These are phyloP conservation scores for Adineta ricciae DNA, from an alignment of 2,888 invertebrate genomes.

Conservation along the genomic window DNA sequence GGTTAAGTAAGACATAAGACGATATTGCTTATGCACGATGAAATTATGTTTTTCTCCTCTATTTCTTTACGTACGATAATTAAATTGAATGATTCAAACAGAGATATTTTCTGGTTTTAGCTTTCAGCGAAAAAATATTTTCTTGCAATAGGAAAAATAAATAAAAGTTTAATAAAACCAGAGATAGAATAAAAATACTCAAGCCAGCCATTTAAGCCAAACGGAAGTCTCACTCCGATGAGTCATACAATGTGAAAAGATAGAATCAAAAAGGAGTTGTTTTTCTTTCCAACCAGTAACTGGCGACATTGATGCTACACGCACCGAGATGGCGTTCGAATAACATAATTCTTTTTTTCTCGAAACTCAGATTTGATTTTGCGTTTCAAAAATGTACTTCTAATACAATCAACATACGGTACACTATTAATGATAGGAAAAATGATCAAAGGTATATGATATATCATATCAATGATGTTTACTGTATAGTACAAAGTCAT, in stretches of 20 bases:
- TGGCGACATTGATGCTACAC: neutral
- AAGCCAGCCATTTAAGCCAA: neutral
- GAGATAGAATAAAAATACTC: neutral
- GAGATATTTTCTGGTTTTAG: neutral
- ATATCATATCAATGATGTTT: too few species aligned
- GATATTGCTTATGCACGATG: neutral
- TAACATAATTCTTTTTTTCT: too few species aligned
- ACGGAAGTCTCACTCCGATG: neutral
- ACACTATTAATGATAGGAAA: too few species aligned
- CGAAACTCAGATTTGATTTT: too few species aligned
- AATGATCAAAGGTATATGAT: too few species aligned
- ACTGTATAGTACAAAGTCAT: too few species aligned
- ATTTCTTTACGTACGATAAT: too few species aligned
- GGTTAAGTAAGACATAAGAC: neutral
- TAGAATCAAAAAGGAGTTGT: neutral
- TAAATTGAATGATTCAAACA: too few species aligned
- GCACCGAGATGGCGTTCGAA: neutral
- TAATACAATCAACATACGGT: too few species aligned
- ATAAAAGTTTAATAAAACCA: neutral
- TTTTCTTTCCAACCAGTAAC: neutral
- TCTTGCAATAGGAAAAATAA: neutral
- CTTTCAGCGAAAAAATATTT: neutral
- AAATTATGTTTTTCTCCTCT: neutral
- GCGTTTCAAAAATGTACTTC: too few species aligned
- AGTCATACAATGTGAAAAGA: neutral